A percentile compares a stretch with the other conserved stretches of the same genome.
These are phyloP conservation scores for Lordiphosa fenestrarum DNA, from an alignment of 2,888 invertebrate genomes.

Conservation along the genomic window DNA sequence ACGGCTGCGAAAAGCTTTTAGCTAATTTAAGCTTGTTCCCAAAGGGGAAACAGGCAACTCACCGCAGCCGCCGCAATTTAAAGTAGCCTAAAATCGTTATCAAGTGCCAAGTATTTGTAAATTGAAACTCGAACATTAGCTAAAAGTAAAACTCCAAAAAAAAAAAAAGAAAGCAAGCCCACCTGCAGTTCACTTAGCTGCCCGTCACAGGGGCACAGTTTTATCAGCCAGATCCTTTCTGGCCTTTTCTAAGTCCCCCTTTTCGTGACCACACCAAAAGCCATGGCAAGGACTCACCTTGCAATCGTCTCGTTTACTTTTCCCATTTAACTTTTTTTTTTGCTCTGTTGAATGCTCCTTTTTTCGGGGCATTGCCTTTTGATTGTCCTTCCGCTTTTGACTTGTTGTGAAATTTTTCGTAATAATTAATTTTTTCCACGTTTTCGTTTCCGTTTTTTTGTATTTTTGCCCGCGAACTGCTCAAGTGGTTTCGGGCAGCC, in stretches of 20 bases:
- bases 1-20: too few relatives aligned
- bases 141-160: too few relatives aligned
- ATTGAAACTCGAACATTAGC: too few relatives aligned
- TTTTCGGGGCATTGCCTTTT: conserved; percentile 49
- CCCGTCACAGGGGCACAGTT: conserved; percentile 37
- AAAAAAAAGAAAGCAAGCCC: too few relatives aligned
- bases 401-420: conserved; percentile 67
- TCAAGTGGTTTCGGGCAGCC: conserved; percentile 55
- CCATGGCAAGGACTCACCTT: conserved; percentile 51
- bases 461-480: conserved; percentile 35
- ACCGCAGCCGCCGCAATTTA: too few relatives aligned
- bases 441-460: conserved; percentile 26
- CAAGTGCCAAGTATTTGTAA: too few relatives aligned
- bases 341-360: conserved; percentile 16
- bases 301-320: conserved; percentile 35
- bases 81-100: not conserved
- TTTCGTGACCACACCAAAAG: conserved; percentile 63
- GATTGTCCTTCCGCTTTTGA: conserved; percentile 66
- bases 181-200: too few relatives aligned
- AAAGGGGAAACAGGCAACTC: too few relatives aligned
- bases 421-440: conserved; percentile 64
- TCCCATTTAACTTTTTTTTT: conserved; percentile 14
- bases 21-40: too few relatives aligned
- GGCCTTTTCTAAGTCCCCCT: conserved; percentile 18
- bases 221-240: conserved; percentile 38